Percentiles rank a stretch among this genome's conserved stretches.
These are phyloP conservation scores for Drosophila insularis DNA, from an alignment of 1,140 invertebrate genomes.

Conservation along the genomic window DNA sequence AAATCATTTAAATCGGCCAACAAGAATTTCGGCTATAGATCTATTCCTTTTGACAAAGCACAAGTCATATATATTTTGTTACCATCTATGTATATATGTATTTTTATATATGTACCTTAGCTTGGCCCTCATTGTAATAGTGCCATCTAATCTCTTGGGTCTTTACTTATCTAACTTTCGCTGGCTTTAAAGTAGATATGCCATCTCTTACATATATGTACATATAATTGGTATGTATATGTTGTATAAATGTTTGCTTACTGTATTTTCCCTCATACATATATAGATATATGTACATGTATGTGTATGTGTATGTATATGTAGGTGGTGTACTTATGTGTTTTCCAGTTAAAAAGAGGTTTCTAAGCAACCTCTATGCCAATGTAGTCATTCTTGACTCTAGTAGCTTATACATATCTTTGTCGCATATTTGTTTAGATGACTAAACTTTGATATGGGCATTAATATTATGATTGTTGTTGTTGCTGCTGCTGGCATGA, in stretches of 20 bases:
- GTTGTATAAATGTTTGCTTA: conserved; percentile 42
- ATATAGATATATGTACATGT: not conserved
- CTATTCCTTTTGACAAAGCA: too few species aligned
- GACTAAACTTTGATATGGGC: conserved; percentile 67
- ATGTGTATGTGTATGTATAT: not conserved
- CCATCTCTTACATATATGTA: not conserved
- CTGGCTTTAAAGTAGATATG: conserved; percentile 9
- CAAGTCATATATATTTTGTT: too few species aligned
- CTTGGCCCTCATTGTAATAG: not conserved
- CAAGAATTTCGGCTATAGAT: too few species aligned
- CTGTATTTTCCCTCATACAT: not conserved
- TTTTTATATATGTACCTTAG: too few species aligned
- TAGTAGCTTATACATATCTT: conserved; percentile 17
- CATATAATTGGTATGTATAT: conserved; percentile 8
- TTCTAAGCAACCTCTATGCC: conserved; percentile 24
- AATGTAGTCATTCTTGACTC: conserved; percentile 14
- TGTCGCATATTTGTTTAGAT: conserved; percentile 71
- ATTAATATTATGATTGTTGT: conserved; percentile 18
- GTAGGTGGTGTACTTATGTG: not conserved
- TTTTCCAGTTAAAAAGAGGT: conserved; percentile 45
- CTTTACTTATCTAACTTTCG: conserved; percentile 44
- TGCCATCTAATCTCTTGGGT: not conserved
- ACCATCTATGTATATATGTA: too few species aligned
- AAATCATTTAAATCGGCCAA: too few species aligned
- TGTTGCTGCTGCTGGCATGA: conserved; percentile 5